Conservation (phyloP, 2,113 vertebrate genomes). For the Cepphus grylle region DNA sequence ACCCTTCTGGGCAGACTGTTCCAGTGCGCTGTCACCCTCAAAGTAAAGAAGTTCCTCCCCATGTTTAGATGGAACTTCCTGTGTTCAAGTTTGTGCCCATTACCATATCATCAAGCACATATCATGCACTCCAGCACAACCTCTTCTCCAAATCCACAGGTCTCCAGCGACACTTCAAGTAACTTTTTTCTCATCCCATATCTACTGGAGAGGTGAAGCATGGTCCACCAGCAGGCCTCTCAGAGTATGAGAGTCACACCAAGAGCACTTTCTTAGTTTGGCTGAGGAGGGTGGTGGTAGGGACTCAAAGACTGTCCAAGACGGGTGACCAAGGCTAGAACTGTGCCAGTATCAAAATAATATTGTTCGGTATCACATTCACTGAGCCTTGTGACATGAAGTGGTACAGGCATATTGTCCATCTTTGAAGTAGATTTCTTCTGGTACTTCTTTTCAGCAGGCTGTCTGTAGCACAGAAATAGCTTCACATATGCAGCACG, state of each 20-base stretch:
- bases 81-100: no score
- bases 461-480: background rate
- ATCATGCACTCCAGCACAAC: background rate
- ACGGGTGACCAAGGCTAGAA: background rate
- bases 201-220: background rate
- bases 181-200: background rate
- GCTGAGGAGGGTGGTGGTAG: background rate
- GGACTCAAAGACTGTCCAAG: background rate
- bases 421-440: background rate
- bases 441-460: background rate
- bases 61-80: no score
- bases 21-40: no score
- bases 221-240: background rate
- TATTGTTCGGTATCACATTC: background rate
- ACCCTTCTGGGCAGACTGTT: no score
- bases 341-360: background rate
- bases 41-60: no score
- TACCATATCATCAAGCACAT: background rate
- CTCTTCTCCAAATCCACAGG: background rate
- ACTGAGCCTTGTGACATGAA: background rate
- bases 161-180: background rate
- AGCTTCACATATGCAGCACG: background rate
- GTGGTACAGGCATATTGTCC: background rate
- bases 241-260: background rate
- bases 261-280: background rate